Conservation (phyloP, 2,888 invertebrate species). For the Acronicta leporina region DNA sequence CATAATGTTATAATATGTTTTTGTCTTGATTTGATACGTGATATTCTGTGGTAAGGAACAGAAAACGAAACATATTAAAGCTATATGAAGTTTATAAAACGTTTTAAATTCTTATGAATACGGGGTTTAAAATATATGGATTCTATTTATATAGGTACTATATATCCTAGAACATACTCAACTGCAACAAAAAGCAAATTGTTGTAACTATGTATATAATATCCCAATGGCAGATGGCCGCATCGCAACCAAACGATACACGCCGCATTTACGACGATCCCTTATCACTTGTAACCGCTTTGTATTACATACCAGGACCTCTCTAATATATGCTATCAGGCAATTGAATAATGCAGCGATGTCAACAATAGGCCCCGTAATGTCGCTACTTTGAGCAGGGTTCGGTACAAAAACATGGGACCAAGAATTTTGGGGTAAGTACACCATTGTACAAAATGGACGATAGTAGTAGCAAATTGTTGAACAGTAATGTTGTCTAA, state of each 20-base stretch:
- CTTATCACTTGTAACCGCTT: constrained; percentile 60
- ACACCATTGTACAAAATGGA: constrained; percentile 36
- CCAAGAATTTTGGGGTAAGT: constrained; percentile 46
- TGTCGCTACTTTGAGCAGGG: constrained; percentile 58
- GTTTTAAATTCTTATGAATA: too few relatives aligned
- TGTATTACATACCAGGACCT: constrained; percentile 55
- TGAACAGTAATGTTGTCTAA: background rate
- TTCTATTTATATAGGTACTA: too few relatives aligned
- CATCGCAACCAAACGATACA: constrained; percentile 32
- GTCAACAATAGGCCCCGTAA: constrained; percentile 56
- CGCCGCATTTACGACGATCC: constrained; percentile 35
- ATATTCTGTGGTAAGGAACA: too few relatives aligned
- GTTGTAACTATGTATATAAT: constrained; percentile 5
- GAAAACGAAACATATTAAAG: too few relatives aligned
- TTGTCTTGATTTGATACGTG: too few relatives aligned
- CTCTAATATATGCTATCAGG: constrained; percentile 52
- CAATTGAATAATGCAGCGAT: constrained; percentile 62
- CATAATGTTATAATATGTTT: too few relatives aligned
- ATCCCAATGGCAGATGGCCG: background rate
- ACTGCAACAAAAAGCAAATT: background rate
- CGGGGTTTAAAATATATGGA: too few relatives aligned
- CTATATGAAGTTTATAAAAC: too few relatives aligned
- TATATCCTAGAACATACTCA: too few relatives aligned
- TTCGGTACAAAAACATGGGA: constrained; percentile 55
- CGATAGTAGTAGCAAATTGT: constrained; percentile 3